Conservation (phyloP, 1,140 invertebrate species). For the Triops cancriformis region DNA sequence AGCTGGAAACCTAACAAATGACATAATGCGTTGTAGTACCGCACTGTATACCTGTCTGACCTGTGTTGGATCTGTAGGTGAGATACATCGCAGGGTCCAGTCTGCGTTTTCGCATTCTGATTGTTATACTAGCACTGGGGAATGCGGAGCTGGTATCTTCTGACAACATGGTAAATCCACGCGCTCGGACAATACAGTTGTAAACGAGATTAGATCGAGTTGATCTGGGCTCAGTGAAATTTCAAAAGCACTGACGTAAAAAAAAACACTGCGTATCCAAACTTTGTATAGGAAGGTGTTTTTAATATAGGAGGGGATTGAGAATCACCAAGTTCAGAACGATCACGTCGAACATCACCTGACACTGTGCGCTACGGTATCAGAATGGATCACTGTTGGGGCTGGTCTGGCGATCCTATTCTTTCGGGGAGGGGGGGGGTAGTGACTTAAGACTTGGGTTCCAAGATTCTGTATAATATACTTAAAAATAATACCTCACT, state of each 20-base stretch:
- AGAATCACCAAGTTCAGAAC: not conserved
- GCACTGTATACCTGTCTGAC: not conserved
- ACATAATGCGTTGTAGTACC: not conserved
- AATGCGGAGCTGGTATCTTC: not conserved
- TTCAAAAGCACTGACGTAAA: not conserved
- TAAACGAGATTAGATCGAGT: not conserved
- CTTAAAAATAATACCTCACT: conserved; percentile 12
- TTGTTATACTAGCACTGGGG: not conserved
- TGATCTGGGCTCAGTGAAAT: not conserved
- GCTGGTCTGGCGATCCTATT: not conserved
- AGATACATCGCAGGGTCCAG: not conserved
- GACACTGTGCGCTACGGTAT: not conserved
- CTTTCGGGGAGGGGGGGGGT: too few species aligned
- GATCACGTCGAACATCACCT: not conserved
- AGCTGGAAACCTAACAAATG: conserved; percentile 1
- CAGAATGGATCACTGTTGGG: not conserved
- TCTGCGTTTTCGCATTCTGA: not conserved
- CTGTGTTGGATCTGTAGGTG: not conserved
- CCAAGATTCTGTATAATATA: conserved; percentile 7
- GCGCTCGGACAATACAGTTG: not conserved
- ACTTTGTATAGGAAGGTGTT: not conserved
- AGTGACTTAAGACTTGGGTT: not conserved
- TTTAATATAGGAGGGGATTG: not conserved
- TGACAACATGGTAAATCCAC: not conserved
- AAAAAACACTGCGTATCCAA: not conserved